Evolutionary conservation across 1,140 invertebrate genomes (phyloP), one percentile per base, ranked within the genome.

Genomic region (Drosophila truncata): DNA sequence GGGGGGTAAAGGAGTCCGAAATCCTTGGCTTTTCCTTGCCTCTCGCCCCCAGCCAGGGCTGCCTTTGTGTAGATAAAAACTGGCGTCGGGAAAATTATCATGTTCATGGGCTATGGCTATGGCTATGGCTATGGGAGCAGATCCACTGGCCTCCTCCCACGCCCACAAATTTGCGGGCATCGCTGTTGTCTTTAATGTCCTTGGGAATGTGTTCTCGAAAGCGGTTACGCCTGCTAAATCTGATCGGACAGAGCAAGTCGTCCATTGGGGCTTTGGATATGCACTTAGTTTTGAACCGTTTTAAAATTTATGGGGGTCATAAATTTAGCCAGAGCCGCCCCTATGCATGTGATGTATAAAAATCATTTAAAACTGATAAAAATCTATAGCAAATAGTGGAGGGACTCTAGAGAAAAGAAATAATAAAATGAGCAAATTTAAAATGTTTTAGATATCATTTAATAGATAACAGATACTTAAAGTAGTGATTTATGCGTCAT

Each of bases 11-110:
- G 55, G 33, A 52, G 54, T 27, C 20, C 37, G 23, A 55, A 65
- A 52, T 42, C 71, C 64, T 42, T 71, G 64, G 65, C 66, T 71
- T 72, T 72, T 72, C 58, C 44, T 59, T 65, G 59, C 55, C 64
- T 2, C 46, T 1, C n/a, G 3, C 8, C 23, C 8, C 9, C 31
- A 35, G 65, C 66, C 41, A 61, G 47, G 60, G 72, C 85, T 79
- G 78, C 72, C 75, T 73, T 90, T 76, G 85, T 72, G 82, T 60
- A 90, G 85, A 90, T 90, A 90, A 90, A 90, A 90, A 90, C 86
- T 90, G 85, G 85, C 85, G 85, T 90, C 85, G 83, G 79, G 85
- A 90, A 90, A 90, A 90, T 90, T 90, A 90, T 90, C 85, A 90
- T 90, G 85, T 90, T 90, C 85, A 90, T 90, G 85, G 82, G 59